A percentile compares a stretch with the other conserved stretches of the same genome.
Conservation (phyloP, 37 sponge, comb jelly and placozoan genomes). For the Aplysina aerophoba region DNA sequence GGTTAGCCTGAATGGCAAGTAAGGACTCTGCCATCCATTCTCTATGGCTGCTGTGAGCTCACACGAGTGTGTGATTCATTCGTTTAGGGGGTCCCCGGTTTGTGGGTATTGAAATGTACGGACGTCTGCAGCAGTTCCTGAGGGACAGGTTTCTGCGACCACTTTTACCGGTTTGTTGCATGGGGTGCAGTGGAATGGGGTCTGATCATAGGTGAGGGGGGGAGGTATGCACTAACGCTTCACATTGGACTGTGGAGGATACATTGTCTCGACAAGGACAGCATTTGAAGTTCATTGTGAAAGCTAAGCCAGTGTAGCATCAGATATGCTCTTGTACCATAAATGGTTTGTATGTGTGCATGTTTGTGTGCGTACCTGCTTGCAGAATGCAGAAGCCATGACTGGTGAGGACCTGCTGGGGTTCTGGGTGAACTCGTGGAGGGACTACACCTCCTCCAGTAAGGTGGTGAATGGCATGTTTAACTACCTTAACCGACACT, state of each 20-base stretch:
- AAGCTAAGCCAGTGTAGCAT: too few species aligned
- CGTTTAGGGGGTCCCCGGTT: constrained; percentile 78
- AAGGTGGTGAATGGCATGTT: constrained; percentile 94
- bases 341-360: too few species aligned
- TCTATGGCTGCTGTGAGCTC: not conserved
- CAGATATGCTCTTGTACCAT: too few species aligned
- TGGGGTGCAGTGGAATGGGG: too few species aligned
- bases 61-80: too few species aligned
- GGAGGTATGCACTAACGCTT: too few species aligned
- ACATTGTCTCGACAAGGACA: too few species aligned
- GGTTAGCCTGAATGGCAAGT: not conserved
- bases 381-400: constrained; percentile 69
- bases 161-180: constrained; percentile 53
- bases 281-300: too few species aligned
- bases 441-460: constrained; percentile 90
- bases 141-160: constrained; percentile 43
- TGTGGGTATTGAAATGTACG: constrained; percentile 93
- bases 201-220: too few species aligned
- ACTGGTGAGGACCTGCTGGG: constrained; percentile 73
- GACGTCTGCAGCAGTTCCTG: constrained; percentile 82
- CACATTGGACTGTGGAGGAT: too few species aligned
- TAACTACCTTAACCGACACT: constrained; percentile 95
- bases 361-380: too few species aligned
- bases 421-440: constrained; percentile 90
- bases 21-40: not conserved